phyloP scores from a whole-genome alignment of 1,140 invertebrate genomes.

The Drosophila cardini region DNA sequence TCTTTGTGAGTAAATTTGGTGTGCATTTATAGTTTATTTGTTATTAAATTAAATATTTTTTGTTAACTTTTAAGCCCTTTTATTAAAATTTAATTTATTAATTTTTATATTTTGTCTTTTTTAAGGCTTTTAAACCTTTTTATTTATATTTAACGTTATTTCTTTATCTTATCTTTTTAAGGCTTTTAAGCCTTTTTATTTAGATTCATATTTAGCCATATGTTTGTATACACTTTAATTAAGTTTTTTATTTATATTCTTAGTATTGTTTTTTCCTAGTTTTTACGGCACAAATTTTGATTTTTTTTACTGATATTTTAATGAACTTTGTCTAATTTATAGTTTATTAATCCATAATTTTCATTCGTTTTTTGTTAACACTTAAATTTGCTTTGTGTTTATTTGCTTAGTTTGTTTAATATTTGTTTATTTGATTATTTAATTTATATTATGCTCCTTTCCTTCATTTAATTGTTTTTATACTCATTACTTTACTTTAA shows the following conservation, averaged over 20 bases:
- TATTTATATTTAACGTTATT: background rate
- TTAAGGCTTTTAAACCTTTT: no score
- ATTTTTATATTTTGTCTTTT: background rate
- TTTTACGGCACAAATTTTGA: no score
- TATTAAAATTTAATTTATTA: constrained; percentile 14
- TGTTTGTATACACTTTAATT: no score
- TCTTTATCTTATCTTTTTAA: background rate
- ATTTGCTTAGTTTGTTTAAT: background rate
- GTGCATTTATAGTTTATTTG: background rate
- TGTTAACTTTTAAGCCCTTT: no score
- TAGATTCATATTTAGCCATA: background rate
- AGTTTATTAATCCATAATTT: background rate
- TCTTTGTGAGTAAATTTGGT: background rate
- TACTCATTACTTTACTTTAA: background rate
- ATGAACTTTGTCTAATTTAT: background rate
- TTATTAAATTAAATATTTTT: background rate
- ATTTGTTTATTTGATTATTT: background rate
- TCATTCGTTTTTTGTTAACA: no score
- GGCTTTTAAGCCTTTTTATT: background rate
- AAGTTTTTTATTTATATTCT: no score
- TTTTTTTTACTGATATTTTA: no score
- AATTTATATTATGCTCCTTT: background rate
- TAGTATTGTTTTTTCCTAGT: no score
- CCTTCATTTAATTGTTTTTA: background rate
- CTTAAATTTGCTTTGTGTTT: background rate